Percentiles rank a stretch among this genome's conserved stretches.
phyloP scores from a whole-genome alignment of 2,888 invertebrate genomes.

The Drosophila barbarae region DNA sequence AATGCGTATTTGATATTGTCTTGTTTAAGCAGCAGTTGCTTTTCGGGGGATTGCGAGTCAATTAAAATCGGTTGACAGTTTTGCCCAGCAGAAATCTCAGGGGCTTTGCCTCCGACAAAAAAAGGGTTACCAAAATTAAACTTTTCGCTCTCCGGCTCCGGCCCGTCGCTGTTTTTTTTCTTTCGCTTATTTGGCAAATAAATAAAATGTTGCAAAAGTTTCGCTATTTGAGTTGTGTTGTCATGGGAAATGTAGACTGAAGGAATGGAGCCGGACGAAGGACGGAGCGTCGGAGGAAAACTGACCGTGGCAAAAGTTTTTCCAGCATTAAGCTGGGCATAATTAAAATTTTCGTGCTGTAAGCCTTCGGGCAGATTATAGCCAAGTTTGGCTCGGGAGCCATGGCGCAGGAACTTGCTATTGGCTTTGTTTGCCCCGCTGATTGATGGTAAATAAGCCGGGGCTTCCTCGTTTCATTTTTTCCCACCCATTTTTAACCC shows the following conservation, averaged over 20 bases:
- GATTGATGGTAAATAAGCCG: conserved; percentile 63
- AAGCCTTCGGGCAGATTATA: conserved; percentile 61
- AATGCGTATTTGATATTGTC: conserved; percentile 64
- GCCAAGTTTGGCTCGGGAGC: conserved; percentile 37
- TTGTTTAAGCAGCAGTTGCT: conserved; percentile 20
- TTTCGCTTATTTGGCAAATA: conserved; percentile 53
- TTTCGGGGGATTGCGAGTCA: conserved; percentile 65
- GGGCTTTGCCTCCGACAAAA: conserved; percentile 25
- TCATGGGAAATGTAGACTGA: conserved; percentile 7
- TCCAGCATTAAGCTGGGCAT: conserved; percentile 64
- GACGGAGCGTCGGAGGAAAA: conserved; percentile 4
- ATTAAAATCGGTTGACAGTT: conserved; percentile 72
- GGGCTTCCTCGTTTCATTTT: not conserved
- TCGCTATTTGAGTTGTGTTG: conserved; percentile 47
- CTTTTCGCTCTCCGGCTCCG: conserved; percentile 17
- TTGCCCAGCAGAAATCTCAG: conserved; percentile 22
- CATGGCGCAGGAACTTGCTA: conserved; percentile 27
- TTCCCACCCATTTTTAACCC: conserved; percentile 3
- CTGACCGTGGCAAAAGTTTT: conserved; percentile 60
- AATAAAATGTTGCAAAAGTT: conserved; percentile 67
- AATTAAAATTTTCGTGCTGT: conserved; percentile 68
- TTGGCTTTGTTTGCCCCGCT: conserved; percentile 53
- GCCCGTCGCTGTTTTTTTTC: conserved; percentile 5
- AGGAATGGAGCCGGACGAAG: not conserved
- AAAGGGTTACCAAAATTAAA: conserved; percentile 56